Base-by-base conservation (phyloP, 2,113 vertebrate species). In the Perca schrenkii region DNA sequence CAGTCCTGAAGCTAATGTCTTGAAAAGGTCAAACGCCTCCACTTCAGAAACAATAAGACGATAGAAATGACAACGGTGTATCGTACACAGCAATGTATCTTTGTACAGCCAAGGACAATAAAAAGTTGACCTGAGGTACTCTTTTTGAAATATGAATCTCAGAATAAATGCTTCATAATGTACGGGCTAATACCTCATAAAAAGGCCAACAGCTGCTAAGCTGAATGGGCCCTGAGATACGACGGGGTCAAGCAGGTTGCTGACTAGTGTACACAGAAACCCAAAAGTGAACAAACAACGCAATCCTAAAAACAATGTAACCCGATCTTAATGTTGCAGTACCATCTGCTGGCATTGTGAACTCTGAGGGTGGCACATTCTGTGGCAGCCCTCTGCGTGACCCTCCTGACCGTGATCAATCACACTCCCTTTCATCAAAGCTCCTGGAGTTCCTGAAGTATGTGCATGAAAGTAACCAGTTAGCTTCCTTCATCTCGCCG, bases 281-380 rank as follows among this genome's bases (percentile, higher is more conserved):
- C 82, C 80, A 80, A 88, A 91, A 91, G 89, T 90, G 88, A 93
- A 91, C 28, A 94, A 94, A 93, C 92, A 93, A 87, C 88, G 69
- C 49, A 91, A 91, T 90, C 88, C 88, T 65, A 86, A 77, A 89
- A 87, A 94, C 89, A 91, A 91, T 84, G 93, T 76, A 91, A 93
- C 86, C 63, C 7, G 82, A 92, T 25, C 82, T 76, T 19, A 65
- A 87, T 63, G 79, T 89, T 86, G 65, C 88, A 15, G 56, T 69
- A 65, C 92, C 93, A 91, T 90, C 88, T 91, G 93, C 89, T 76
- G 72, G 81, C 72, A 63, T 68, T 50, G 81, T 79, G 83, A 77
- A 83, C 84, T 89, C 76, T 40, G 80, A 89, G 89, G 87, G 88
- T 77, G 88, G 86, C 74, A 77, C 64, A 63, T 85, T 91, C 77